phyloP scores from a whole-genome alignment of 2,888 invertebrate genomes.

The Tinea trinotella region DNA sequence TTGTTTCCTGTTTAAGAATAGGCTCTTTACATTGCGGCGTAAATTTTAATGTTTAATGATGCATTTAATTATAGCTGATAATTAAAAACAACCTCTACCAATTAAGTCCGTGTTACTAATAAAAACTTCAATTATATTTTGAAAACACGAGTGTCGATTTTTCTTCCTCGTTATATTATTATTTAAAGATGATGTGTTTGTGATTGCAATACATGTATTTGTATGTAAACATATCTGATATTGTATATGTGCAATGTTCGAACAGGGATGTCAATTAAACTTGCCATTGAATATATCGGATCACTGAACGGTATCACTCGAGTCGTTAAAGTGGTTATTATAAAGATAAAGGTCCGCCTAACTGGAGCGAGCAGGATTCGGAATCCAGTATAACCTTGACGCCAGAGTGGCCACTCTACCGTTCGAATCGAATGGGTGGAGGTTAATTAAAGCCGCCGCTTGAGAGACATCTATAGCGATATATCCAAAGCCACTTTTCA shows the following conservation, averaged over 20 bases:
- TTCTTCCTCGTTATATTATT: constrained; percentile 11
- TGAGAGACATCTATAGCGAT: constrained; percentile 8
- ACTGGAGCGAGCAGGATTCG: constrained; percentile 63
- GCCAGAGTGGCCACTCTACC: constrained; percentile 64
- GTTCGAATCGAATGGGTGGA: constrained; percentile 51
- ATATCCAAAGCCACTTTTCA: constrained; percentile 1
- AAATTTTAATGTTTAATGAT: constrained; percentile 11
- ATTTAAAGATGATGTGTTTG: too few relatives aligned
- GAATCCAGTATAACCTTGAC: constrained; percentile 69
- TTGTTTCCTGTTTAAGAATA: neutral
- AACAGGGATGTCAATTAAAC: constrained; percentile 1
- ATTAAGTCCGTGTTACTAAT: neutral
- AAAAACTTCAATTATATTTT: constrained; percentile 6
- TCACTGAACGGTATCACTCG: constrained; percentile 46
- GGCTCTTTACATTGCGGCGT: neutral
- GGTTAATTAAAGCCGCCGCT: constrained; percentile 44
- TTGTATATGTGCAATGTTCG: neutral
- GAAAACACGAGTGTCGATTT: constrained; percentile 4
- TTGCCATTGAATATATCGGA: constrained; percentile 24
- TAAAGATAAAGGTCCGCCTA: constrained; percentile 58
- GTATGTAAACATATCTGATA: neutral
- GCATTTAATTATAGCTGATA: constrained; percentile 4
- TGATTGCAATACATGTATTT: neutral
- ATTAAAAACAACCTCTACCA: constrained; percentile 11
- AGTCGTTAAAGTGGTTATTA: constrained; percentile 29